Evolutionary conservation across 2,888 invertebrate genomes (phyloP), one percentile per base, ranked within the genome.

Genomic region (Deilephila porcellus): DNA sequence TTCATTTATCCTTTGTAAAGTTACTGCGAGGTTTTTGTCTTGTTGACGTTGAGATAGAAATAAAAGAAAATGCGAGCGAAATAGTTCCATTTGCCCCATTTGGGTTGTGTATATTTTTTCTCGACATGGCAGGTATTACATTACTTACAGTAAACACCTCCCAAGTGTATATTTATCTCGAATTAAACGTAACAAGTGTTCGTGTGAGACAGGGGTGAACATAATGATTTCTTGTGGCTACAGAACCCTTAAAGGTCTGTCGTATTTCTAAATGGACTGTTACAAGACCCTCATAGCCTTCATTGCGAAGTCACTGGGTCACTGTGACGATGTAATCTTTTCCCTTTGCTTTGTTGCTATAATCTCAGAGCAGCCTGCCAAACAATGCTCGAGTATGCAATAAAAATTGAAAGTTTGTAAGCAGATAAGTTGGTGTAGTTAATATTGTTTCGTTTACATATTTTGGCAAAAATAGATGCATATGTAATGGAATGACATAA

Each of bases 401-500:
- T 52, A 20, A 67, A 25, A 14, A 45, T 64, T n/a, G 20, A 64
- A 37, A 7, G 20, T 60, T 34, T 45, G 4, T 45, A 17, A 52
- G 25, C 25, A 52, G 52, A 67, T 67, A 6, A 20, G 25, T 20
- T 37, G n/a, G 11, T 8, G 45, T 6, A 45, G 25, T n/a, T 25
- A 52, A 52, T 67, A 52, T 67, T 67, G 67, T 67, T 67, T 17
- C 14, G 17, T 52, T 29, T 52, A 52, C 25, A 74, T 45, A 56
- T 64, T 74, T 60, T 73, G 72, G 25, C 67, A 59, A 63, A 25
- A 67, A 29, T 63, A 34, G 79, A 81, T 86, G 86, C 85, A 86
- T 89, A 83, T 85, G 83, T 81, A 82, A 85, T 82, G 83, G 83
- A 85, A 86, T 88, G 88, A 85, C 85, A 86, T 88, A 88, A 85